These are phyloP conservation scores for Pelobates cultripes DNA, from an alignment of 2,797 vertebrate genomes.

Conservation along the genomic window DNA sequence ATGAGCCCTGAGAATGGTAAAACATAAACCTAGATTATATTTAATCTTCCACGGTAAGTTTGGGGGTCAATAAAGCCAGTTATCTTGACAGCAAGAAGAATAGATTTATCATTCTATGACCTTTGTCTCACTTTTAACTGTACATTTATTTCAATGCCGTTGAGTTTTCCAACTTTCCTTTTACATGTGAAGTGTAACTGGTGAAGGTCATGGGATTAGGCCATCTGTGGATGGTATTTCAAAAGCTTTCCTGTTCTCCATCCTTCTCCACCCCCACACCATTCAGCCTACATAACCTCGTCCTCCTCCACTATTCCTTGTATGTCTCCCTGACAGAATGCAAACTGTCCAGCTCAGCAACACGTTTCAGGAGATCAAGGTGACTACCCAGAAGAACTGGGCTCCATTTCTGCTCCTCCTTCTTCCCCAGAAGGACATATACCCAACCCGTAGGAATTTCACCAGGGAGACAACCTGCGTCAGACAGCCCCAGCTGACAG, in stretches of 20 bases:
- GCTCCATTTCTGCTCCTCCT: conserved; percentile 46
- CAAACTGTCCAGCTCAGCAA: neutral
- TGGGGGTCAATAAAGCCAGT: neutral
- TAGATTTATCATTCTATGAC: neutral
- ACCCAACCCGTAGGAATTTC: conserved; percentile 55
- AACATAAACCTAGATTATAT: too few relatives aligned
- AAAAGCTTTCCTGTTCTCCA: neutral
- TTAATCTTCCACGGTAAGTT: neutral
- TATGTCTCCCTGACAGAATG: conserved; percentile 5
- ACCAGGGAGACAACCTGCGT: conserved; percentile 61
- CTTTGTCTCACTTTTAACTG: neutral
- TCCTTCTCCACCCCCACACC: neutral
- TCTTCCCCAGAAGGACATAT: conserved; percentile 59
- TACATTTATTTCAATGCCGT: neutral
- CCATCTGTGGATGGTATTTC: conserved; percentile 57
- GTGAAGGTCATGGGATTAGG: conserved; percentile 63
- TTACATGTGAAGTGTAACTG: conserved; percentile 26
- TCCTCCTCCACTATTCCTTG: conserved; percentile 10
- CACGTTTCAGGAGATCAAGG: conserved; percentile 15
- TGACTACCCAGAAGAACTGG: neutral
- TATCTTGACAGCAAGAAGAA: neutral
- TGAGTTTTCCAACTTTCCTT: neutral
- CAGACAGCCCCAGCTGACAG: conserved; percentile 52
- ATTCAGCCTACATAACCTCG: neutral
- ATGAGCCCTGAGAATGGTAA: too few relatives aligned